Percentiles rank a stretch among this genome's conserved stretches.
phyloP scores from a whole-genome alignment of 2,797 vertebrate species.

The Furcifer pardalis region DNA sequence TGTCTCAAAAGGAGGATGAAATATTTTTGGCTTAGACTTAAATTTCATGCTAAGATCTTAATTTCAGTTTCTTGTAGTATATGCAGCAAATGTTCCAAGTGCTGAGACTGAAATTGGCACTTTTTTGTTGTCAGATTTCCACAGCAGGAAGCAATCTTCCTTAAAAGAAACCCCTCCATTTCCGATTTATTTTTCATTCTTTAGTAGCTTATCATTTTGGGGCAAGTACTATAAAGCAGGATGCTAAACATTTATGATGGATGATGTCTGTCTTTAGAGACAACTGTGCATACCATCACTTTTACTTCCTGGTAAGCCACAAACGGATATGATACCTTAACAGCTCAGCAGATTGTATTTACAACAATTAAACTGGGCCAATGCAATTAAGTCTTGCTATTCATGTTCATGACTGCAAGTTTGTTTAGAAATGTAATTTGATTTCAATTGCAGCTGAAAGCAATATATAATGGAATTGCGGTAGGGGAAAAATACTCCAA shows the following conservation, averaged over 20 bases:
- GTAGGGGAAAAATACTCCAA: not conserved
- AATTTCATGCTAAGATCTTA: slow-evolving; percentile 51
- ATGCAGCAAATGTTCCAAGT: slow-evolving; percentile 50
- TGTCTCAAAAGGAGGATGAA: slow-evolving; percentile 48
- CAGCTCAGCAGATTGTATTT: slow-evolving; percentile 55
- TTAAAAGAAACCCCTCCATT: slow-evolving; percentile 63
- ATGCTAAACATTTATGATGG: slow-evolving; percentile 65
- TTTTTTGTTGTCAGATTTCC: slow-evolving; percentile 63
- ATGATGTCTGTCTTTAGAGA: slow-evolving; percentile 67
- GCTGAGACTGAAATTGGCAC: slow-evolving; percentile 58
- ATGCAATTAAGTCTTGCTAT: slow-evolving; percentile 50
- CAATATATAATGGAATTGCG: not conserved
- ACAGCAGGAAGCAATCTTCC: slow-evolving; percentile 70
- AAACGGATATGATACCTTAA: slow-evolving; percentile 63
- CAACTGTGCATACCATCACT: slow-evolving; percentile 60
- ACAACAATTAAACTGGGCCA: slow-evolving; percentile 55
- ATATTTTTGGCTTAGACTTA: slow-evolving; percentile 49
- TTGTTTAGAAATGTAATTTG: slow-evolving; percentile 53
- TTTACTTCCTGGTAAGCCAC: slow-evolving; percentile 67
- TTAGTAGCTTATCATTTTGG: slow-evolving; percentile 71
- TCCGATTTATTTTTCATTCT: slow-evolving; percentile 55
- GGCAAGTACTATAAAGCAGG: slow-evolving; percentile 69
- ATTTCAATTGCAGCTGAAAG: slow-evolving; percentile 26
- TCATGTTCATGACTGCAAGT: slow-evolving; percentile 46
- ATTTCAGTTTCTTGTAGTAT: slow-evolving; percentile 37